Evolutionary conservation across 2,113 vertebrate species (phyloP), one percentile per base, ranked within the genome.

Genomic region (Myiozetetes cayanensis): DNA sequence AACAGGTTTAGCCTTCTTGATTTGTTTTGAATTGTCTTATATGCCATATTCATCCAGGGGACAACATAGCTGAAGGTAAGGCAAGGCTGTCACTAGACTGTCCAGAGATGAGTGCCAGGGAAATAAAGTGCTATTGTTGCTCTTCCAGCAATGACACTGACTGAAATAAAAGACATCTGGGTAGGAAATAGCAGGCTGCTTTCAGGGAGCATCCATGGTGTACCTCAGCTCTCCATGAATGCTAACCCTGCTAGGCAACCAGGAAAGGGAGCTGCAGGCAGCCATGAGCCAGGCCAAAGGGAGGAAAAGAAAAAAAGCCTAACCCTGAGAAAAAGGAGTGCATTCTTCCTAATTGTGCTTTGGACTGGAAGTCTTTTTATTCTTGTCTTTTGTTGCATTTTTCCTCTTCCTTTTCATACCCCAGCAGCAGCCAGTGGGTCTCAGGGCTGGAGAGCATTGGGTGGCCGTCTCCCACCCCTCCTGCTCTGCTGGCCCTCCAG

Each of bases 191-290:
- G 88, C 62, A 53, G 79, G 35, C 89, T 22, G 21, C 90, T 93
- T 85, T 76, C 76, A 41, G 12, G 61, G 83, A 91, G 43, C 91
- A 89, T 96, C 97, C 97, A 95, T 92, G 85, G 97, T 86, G 75
- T 96, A 95, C 96, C 97, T 96, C 97, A 96, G 90, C 95, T 90
- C 95, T 94, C 87, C 91, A 88, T 96, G 97, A 97, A 97, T 97
- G 93, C 95, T 70, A 76, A 88, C 95, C 84, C 92, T 92, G 96
- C 98, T 98, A 98, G 97, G 98, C 97, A 98, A 98, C 98, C 87
- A 81, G 92, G 30, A 75, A 93, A 95, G 89, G 81, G 94, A 90
- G 90, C 47, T 81, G 65, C 86, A 93, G 77, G 96, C 95, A 96
- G 97, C 93, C 1, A 0, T 22, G 47, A 78, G 18, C 66, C 70